Conservation (phyloP, 2,797 vertebrate genomes). For the Hybognathus amarus region DNA sequence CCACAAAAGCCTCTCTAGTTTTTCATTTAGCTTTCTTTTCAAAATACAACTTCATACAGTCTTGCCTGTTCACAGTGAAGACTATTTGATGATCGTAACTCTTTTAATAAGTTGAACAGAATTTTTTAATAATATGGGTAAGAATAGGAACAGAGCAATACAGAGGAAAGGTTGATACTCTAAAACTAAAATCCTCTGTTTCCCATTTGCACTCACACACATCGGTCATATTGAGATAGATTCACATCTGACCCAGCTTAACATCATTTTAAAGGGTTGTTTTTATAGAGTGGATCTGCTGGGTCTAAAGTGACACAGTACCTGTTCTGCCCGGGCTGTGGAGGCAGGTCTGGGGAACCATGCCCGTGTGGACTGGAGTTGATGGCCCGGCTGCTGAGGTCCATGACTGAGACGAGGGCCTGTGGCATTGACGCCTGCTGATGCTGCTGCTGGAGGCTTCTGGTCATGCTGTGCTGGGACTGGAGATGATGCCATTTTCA, state of each 20-base stretch:
- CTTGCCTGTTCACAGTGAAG: not conserved
- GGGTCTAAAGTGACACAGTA: slow-evolving; percentile 62
- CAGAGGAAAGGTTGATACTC: not conserved
- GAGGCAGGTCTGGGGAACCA: slow-evolving; percentile 83
- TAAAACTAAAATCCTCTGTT: not conserved
- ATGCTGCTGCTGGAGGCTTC: slow-evolving; percentile 77
- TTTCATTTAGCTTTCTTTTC: not conserved
- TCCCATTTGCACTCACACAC: not conserved
- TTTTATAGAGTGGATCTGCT: not conserved
- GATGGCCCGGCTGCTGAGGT: slow-evolving; percentile 84
- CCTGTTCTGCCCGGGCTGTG: slow-evolving; percentile 83
- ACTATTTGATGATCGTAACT: not conserved
- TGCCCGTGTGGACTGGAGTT: slow-evolving; percentile 79
- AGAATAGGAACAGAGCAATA: not conserved
- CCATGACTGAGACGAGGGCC: slow-evolving; percentile 82
- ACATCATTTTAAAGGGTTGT: not conserved
- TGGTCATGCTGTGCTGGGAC: slow-evolving; percentile 83
- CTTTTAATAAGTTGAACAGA: not conserved
- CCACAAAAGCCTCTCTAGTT: not conserved
- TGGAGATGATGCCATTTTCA: slow-evolving; percentile 90
- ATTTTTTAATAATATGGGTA: not conserved
- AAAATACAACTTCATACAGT: not conserved
- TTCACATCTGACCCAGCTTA: not conserved
- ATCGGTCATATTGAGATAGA: not conserved
- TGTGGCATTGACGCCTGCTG: slow-evolving; percentile 76